Base-by-base conservation (phyloP, 2,888 invertebrate genomes). In the Fragum whitleyi region DNA sequence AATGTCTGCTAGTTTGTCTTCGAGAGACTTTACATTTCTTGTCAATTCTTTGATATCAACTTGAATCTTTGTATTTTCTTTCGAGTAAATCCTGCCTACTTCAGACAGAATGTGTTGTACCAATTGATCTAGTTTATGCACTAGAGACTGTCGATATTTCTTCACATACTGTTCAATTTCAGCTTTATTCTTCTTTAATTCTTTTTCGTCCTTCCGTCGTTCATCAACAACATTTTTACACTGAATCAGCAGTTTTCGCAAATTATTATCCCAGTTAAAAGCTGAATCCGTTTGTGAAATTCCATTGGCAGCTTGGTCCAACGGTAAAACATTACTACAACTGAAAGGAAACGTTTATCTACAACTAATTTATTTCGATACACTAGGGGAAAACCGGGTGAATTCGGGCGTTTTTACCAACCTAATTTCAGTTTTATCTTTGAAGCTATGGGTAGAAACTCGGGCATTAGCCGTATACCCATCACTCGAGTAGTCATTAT, bases 41-140 rank as follows among this genome's bases (percentile, higher is more conserved):
- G 57, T 61, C 19, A 81, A 36, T 14, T 70, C 62, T 11, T 21
- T 16, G 6, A 78, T 28, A 39, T 81, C 75, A 16, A 42, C 47
- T 16, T 32, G 32, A 42, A 81, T 72, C 62, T 72, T 75, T 16
- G 23, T 21, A 28, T 47, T 62, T 65, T 81, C 81, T n/a, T 51
- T 29, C n/a, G 47, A 21, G 53, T 61, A 71, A 3, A 74, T 47
- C 29, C 51, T 59, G 19, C 77, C 74, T 21, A 77, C 55, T 14
- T 78, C 71, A 11, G 26, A 53, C 2, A 51, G 39, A n/a, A 57
- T 70, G 6, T 42, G 29, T 14, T 59, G 28, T 9, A 73, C 61
- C 21, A 78, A 47, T 36, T 71, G 68, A n/a, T 81, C 75, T 16
- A 81, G 36, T 19, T 72, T 81, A 5, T 26, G 61, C n/a, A 81